Evolutionary conservation across 1,140 invertebrate genomes (phyloP).

Genomic region (Ostrea edulis): DNA sequence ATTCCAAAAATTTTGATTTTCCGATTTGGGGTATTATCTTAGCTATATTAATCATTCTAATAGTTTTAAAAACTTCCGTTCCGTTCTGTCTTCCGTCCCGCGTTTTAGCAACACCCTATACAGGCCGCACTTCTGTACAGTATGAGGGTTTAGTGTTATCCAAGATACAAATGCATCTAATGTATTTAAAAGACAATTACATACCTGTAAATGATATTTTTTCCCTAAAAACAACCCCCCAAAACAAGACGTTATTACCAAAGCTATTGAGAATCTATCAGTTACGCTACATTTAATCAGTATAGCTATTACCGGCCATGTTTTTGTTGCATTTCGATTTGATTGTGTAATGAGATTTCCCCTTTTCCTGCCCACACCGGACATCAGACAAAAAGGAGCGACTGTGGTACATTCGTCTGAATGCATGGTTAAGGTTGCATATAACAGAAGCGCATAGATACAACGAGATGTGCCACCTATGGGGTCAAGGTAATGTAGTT

Average conservation of each 20-base stretch:
- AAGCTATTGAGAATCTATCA: background rate
- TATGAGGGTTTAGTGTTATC: no score
- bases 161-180: background rate
- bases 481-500: background rate
- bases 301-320: background rate
- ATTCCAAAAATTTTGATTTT: no score
- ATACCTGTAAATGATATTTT: background rate
- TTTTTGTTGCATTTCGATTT: background rate
- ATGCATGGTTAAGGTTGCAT: background rate
- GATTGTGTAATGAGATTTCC: background rate
- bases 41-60: no score
- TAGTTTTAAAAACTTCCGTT: no score
- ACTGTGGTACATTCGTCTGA: background rate
- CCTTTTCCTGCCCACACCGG: slow-evolving; percentile 28
- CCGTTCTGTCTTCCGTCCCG: no score
- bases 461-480: background rate
- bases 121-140: no score
- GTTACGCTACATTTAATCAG: background rate
- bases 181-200: background rate
- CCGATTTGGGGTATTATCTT: no score
- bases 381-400: background rate
- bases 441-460: background rate
- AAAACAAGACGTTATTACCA: background rate
- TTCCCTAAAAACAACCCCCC: background rate
- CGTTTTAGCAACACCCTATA: no score